phyloP scores from a whole-genome alignment of 2,888 invertebrate genomes.

The Eupeodes latifasciatus region DNA sequence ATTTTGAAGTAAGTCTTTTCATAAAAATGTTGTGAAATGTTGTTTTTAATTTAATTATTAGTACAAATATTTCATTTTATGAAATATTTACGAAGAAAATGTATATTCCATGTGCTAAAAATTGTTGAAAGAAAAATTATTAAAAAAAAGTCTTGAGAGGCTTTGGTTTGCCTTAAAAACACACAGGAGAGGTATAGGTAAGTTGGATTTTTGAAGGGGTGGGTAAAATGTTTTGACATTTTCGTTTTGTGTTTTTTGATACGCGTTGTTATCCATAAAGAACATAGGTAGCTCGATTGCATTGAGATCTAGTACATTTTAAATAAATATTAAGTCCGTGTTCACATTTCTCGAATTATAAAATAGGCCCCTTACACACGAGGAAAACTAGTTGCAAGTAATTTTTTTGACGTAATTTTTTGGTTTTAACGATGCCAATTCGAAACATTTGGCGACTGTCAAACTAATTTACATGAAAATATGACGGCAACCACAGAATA shows the following conservation, averaged over 20 bases:
- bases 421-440: no score
- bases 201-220: conserved; percentile 69
- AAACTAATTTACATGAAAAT: no score
- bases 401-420: no score
- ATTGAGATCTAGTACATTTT: conserved; percentile 59
- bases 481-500: no score
- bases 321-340: no score
- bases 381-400: no score
- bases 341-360: no score
- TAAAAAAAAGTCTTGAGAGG: conserved; percentile 53
- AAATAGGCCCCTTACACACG: no score
- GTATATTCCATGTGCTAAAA: conserved; percentile 45
- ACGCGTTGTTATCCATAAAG: conserved; percentile 56
- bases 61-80: conserved; percentile 9
- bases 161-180: conserved; percentile 63
- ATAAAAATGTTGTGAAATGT: not conserved
- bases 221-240: conserved; percentile 72
- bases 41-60: not conserved
- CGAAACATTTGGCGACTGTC: no score
- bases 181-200: conserved; percentile 41
- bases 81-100: conserved; percentile 1
- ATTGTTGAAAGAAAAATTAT: conserved; percentile 42
- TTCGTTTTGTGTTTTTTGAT: conserved; percentile 44
- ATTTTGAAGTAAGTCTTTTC: not conserved
- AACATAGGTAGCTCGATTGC: conserved; percentile 29